phyloP scores from a whole-genome alignment of 2,888 invertebrate genomes.

The Sarcophaga caerulescens region DNA sequence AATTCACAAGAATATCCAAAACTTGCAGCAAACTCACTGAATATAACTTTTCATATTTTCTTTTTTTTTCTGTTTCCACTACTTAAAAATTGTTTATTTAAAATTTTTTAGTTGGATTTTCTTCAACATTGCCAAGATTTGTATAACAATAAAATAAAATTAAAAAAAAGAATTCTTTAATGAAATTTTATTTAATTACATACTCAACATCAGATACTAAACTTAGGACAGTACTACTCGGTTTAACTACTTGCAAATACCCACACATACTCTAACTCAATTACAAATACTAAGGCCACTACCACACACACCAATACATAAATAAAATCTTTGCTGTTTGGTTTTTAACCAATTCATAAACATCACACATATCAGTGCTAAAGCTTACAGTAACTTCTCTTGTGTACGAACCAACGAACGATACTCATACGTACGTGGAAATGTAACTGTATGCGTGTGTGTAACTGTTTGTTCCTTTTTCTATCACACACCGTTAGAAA shows the following conservation, averaged over 20 bases:
- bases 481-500: conserved; percentile 40
- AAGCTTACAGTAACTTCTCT: background rate
- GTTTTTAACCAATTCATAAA: background rate
- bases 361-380: background rate
- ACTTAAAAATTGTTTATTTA: no score
- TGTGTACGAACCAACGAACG: background rate
- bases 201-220: no score
- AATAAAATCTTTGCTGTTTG: background rate
- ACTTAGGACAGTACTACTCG: background rate
- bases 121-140: no score
- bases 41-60: no score
- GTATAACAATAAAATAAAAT: no score
- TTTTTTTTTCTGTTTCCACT: no score
- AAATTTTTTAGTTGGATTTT: no score
- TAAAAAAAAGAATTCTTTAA: no score
- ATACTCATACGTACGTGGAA: no score
- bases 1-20: no score
- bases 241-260: background rate
- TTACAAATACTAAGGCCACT: background rate
- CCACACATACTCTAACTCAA: background rate
- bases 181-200: no score
- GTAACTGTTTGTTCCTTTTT: conserved; percentile 6
- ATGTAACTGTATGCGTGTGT: background rate
- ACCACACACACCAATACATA: background rate
- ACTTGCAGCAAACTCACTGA: no score